These are phyloP conservation scores for Seladonia tumulorum DNA, from an alignment of 2,888 invertebrate species.

Conservation along the genomic window DNA sequence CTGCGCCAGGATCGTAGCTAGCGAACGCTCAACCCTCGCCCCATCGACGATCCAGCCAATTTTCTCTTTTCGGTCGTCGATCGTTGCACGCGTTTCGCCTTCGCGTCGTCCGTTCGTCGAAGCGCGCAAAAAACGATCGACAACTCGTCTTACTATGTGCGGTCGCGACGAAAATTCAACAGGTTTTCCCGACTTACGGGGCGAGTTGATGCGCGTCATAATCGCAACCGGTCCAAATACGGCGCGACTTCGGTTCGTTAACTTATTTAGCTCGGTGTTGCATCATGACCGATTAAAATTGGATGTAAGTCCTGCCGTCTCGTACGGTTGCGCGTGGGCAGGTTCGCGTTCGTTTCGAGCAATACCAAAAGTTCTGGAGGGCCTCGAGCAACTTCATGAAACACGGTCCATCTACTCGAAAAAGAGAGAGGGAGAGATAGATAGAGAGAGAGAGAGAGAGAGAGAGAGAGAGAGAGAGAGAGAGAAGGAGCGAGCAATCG, in stretches of 20 bases:
- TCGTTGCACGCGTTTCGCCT: not conserved
- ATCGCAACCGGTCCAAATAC: conserved; percentile 19
- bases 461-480: not conserved
- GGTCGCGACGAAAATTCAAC: not conserved
- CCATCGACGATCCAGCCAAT: not conserved
- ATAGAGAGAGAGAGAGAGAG: not conserved
- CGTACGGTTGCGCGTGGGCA: conserved; percentile 6
- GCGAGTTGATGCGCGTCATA: conserved; percentile 1
- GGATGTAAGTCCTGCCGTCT: conserved; percentile 54
- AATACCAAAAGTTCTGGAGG: conserved; percentile 2
- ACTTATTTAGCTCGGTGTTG: conserved; percentile 45
- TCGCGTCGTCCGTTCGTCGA: not conserved
- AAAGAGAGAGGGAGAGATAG: too few species aligned
- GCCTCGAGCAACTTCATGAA: conserved; percentile 18
- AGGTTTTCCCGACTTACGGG: not conserved
- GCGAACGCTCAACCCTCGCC: conserved; percentile 17
- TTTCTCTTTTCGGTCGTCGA: not conserved
- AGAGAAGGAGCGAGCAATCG: not conserved
- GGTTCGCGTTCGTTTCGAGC: conserved; percentile 5
- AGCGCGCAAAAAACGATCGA: not conserved
- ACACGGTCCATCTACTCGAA: not conserved
- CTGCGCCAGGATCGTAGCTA: conserved; percentile 67
- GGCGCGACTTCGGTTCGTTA: conserved; percentile 45
- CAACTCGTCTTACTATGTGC: not conserved
- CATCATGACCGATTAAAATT: conserved; percentile 61